Conservation (phyloP, 2,797 vertebrate genomes). For the Denticeps clupeoides region DNA sequence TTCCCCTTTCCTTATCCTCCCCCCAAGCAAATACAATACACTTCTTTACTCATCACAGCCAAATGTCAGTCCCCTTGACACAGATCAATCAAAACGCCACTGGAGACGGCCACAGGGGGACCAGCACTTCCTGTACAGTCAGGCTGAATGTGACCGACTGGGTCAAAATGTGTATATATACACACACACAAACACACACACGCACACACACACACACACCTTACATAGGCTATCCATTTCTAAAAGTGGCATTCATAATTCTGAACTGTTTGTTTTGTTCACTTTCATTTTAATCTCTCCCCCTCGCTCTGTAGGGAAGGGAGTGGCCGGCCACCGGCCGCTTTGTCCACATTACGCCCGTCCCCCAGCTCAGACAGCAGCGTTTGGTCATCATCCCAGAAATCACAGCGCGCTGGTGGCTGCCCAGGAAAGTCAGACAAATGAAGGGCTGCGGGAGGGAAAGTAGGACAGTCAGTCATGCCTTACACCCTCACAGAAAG, state of each 20-base stretch:
- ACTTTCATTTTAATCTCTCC: constrained; percentile 3
- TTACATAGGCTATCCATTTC: no score
- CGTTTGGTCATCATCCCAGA: constrained; percentile 69
- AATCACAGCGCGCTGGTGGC: constrained; percentile 58
- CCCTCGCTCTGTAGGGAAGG: constrained; percentile 21
- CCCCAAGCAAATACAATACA: constrained; percentile 55
- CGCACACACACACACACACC: background rate
- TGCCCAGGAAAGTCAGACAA: constrained; percentile 62
- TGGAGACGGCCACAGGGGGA: constrained; percentile 19
- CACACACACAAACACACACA: constrained; percentile 19
- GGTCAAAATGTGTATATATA: constrained; percentile 17
- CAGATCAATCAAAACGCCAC: constrained; percentile 56
- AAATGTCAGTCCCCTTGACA: constrained; percentile 57
- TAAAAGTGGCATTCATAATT: constrained; percentile 50
- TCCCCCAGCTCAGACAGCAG: constrained; percentile 62
- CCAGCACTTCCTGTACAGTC: constrained; percentile 29
- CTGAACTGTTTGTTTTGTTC: constrained; percentile 47
- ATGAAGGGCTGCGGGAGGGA: constrained; percentile 55
- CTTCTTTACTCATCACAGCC: constrained; percentile 60
- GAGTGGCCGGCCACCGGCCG: constrained; percentile 57
- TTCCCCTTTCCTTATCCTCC: background rate
- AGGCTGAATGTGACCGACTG: constrained; percentile 12
- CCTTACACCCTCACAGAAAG: no score
- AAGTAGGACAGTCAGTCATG: constrained; percentile 65
- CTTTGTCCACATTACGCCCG: constrained; percentile 66